phyloP scores from a whole-genome alignment of 2,888 invertebrate genomes.

The Tipula helvola region DNA sequence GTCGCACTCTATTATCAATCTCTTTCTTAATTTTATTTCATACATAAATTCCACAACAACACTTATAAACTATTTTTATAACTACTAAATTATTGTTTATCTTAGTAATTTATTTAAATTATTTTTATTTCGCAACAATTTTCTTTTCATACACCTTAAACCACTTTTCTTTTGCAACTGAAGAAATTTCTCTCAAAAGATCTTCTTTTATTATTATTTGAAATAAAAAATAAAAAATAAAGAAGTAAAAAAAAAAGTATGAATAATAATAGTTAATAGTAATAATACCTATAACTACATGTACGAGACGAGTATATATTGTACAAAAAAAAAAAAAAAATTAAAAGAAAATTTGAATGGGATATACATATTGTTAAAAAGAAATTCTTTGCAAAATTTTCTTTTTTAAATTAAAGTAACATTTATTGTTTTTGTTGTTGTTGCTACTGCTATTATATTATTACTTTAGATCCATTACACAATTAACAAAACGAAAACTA shows the following conservation, averaged over 20 bases:
- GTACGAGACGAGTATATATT: not conserved
- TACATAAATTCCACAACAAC: not conserved
- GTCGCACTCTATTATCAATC: not conserved
- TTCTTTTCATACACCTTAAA: not conserved
- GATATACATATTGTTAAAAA: not conserved
- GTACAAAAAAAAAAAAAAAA: not conserved
- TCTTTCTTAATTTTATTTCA: not conserved
- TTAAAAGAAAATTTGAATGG: not conserved
- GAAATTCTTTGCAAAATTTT: not conserved
- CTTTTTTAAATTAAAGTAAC: not conserved
- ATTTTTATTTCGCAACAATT: not conserved
- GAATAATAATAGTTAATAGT: not conserved
- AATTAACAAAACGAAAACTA: not conserved
- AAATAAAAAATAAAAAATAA: not conserved
- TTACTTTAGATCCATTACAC: not conserved
- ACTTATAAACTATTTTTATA: not conserved
- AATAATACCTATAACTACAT: not conserved
- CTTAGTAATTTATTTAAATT: not conserved
- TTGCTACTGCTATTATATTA: not conserved
- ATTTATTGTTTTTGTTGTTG: not conserved
- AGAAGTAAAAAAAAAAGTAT: not conserved
- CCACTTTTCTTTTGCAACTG: slow-evolving; percentile 7
- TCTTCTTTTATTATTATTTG: slow-evolving; percentile 9
- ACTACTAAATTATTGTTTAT: not conserved
- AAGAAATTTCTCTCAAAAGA: slow-evolving; percentile 6